Evolutionary conservation across 2,888 invertebrate species (phyloP), one percentile per base, ranked within the genome.

Genomic region (Strigamia transsilvanica): DNA sequence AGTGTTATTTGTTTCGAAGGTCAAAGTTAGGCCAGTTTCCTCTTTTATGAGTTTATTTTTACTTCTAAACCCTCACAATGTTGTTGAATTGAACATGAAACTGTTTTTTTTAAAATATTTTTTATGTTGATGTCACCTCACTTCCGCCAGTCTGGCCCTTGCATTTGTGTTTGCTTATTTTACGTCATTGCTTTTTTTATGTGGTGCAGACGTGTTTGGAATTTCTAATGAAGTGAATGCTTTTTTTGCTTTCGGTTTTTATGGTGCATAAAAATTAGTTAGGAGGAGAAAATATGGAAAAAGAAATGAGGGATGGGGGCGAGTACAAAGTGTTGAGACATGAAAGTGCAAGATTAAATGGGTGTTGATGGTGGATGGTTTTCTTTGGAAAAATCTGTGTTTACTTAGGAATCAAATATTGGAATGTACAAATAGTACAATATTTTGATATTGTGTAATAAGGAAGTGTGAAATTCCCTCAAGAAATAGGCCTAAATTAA

Each of bases 31-130:
- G 46, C 12, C 15, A n/a, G 5, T 21, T 15, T 66, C 12, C 61
- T 66, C 23, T 27, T n/a, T 12, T 18, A 21, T 23, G n/a, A 23
- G 6, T 66, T 66, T 21, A n/a, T 21, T 66, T 23, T 66, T 38
- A 6, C 4, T 0, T 38, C 6, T 38, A 6, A 38, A 10, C 10
- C 6, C 38, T 38, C 38, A 38, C 38, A 38, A 38, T 38, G 38
- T 34, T 34, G 34, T 66, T 66, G 61, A 18, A 66, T 66, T 66
- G 61, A 66, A 66, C 61, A 66, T n/a, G 46, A 66, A 66, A 66
- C 21, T 18, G 23, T 66, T 61, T n/a, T n/a, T n/a, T n/a, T n/a
- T n/a, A n/a, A n/a, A n/a, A n/a, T n/a, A n/a, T n/a, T 61, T 23
- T 23, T 23, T 23, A 6, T 66, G 61, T 66, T 66, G 61, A 66